Base-by-base conservation (phyloP, 2,113 vertebrate species). In the Pterocles burchelli region DNA sequence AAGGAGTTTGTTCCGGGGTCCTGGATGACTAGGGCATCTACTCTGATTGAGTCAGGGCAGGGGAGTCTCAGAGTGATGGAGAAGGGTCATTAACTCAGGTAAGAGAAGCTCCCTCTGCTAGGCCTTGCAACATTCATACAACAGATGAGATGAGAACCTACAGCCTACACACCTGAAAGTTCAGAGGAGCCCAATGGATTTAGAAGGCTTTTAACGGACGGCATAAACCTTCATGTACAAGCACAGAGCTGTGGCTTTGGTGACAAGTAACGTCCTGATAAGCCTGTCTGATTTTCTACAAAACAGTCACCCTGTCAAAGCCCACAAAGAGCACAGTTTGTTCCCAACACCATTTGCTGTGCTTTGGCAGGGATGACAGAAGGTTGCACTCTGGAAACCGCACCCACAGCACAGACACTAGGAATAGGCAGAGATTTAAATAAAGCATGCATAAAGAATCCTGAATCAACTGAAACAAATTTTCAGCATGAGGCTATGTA, bases 291-390 rank as follows among this genome's bases (percentile, higher is more conserved):
- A 57, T 52, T 82, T 82, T 65, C 49, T 65, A 75, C 29, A 84
- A 8, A 65, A 54, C 0, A 0, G 41, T 52, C 62, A 55, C 33
- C 17, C 21, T 28, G 12, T 31, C 28, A 51, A 71, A 71, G 49
- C 28, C n/a, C 63, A 62, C 16, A 68, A 54, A 58, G n/a, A 89
- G 38, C 48, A 75, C 31, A 74, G 28, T 1, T 78, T 57, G 25
- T 36, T 78, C 41, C 59, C 54, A 91, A 58, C n/a, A 45, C 4
- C 11, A 25, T 28, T 62, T 72, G 54, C 49, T 62, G 43, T 43
- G 59, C 74, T 66, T 70, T 93, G 49, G 62, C 24, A 81, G 45
- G 15, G 24, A 62, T 1, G 2, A 28, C 28, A 66, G 25, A 65
- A 79, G 8, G 7, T 4, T 78, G 16, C 29, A 36, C 11, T 43